Conservation (phyloP, 2,113 vertebrate species). For the Ophthalmolycus amberensis region DNA sequence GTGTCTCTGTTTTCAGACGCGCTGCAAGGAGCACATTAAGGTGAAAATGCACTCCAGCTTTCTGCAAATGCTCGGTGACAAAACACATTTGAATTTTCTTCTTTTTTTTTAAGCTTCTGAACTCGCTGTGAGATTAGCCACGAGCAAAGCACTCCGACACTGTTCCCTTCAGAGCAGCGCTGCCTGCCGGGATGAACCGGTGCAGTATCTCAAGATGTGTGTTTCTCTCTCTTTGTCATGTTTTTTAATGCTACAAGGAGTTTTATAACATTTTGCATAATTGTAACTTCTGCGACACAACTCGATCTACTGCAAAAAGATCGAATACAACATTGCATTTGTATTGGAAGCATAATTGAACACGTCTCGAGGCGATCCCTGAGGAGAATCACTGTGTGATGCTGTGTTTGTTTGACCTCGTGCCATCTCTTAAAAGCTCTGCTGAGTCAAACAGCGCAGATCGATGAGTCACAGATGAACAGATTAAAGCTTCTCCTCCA, state of each 20-base stretch:
- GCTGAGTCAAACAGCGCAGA: conserved; percentile 49
- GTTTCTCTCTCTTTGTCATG: conserved; percentile 1
- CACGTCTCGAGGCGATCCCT: not conserved
- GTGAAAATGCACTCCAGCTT: conserved; percentile 25
- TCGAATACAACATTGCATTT: not conserved
- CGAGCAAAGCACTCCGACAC: conserved; percentile 21
- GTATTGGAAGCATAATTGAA: not conserved
- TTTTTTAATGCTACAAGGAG: not conserved
- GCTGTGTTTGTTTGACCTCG: conserved; percentile 53
- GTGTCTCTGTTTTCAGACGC: not conserved
- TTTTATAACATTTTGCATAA: not conserved
- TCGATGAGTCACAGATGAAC: conserved; percentile 69
- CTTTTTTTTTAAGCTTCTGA: conserved; percentile 22
- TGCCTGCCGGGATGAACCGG: conserved; percentile 2
- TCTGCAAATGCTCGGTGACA: conserved; percentile 13
- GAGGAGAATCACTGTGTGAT: not conserved
- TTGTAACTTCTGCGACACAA: not conserved
- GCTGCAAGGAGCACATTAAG: not conserved
- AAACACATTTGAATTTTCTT: conserved; percentile 16
- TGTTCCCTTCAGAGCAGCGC: conserved; percentile 28
- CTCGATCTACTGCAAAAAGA: not conserved
- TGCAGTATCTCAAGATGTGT: conserved; percentile 12
- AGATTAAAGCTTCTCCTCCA: conserved; percentile 52
- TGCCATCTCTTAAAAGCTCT: conserved; percentile 21
- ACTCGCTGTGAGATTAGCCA: conserved; percentile 22